A percentile compares a stretch with the other conserved stretches of the same genome.
Evolutionary conservation across 2,888 invertebrate genomes (phyloP).

Genomic region (Drosophila vallismaia): DNA sequence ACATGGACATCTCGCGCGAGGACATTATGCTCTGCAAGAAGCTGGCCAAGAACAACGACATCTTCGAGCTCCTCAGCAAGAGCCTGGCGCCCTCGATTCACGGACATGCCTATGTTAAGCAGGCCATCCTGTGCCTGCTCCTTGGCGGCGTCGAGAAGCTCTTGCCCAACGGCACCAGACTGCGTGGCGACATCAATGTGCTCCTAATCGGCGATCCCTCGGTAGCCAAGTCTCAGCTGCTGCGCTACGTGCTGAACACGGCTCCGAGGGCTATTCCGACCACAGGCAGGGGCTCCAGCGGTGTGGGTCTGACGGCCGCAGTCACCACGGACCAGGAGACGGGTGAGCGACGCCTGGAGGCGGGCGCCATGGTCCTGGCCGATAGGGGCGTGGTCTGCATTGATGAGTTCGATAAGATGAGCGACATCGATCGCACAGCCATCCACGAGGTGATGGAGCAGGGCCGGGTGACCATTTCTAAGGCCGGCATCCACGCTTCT

Average conservation of each 20-base stretch:
- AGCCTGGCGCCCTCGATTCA: conserved; percentile 99
- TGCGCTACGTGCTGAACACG: conserved; percentile 96
- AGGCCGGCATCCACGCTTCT: conserved; percentile 99
- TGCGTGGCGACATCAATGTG: conserved; percentile 95
- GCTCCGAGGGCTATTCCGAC: conserved; percentile 98
- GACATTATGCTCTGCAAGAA: conserved; percentile 96
- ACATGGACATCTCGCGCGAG: conserved; percentile 90
- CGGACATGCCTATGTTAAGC: conserved; percentile 98
- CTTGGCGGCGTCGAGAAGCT: conserved; percentile 98
- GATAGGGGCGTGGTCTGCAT: conserved; percentile 98
- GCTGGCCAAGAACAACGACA: conserved; percentile 89
- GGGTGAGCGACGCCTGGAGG: conserved; percentile 94
- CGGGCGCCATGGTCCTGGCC: conserved; percentile 99
- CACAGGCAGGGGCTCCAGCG: conserved; percentile 98
- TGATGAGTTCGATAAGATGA: conserved; percentile 99
- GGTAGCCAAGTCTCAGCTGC: conserved; percentile 98
- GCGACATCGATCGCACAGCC: conserved; percentile 98
- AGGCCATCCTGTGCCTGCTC: conserved; percentile 96
- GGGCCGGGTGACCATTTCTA: conserved; percentile 98
- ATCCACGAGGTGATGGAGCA: conserved; percentile 99
- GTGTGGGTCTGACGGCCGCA: conserved; percentile 99
- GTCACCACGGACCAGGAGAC: conserved; percentile 98
- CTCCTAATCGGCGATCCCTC: conserved; percentile 99
- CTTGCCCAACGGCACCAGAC: conserved; percentile 94
- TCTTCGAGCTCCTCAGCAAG: conserved; percentile 94